phyloP scores from a whole-genome alignment of 1,140 invertebrate genomes.

The Choristoneura fumiferana region DNA sequence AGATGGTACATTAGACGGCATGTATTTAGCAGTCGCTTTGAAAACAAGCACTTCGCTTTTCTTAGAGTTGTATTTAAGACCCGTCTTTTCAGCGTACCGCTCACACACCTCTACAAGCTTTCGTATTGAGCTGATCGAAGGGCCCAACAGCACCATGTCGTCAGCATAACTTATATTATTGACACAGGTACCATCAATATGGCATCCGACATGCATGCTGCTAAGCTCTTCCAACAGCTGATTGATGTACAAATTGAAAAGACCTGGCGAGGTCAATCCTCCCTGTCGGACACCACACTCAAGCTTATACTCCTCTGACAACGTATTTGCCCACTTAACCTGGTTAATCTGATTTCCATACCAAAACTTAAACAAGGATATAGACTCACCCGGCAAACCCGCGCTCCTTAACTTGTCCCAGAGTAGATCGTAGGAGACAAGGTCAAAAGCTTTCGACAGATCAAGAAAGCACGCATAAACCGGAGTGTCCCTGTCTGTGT shows the following conservation, averaged over 20 bases:
- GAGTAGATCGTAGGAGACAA: neutral
- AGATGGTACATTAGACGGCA: too few relatives aligned
- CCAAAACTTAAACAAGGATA: neutral
- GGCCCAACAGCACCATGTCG: too few relatives aligned
- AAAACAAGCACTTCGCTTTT: too few relatives aligned
- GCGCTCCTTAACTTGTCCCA: neutral
- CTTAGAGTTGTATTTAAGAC: too few relatives aligned
- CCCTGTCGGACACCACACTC: neutral
- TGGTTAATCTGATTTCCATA: neutral
- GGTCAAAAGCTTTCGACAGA: neutral
- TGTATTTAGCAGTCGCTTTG: too few relatives aligned
- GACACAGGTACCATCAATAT: neutral
- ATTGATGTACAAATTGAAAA: neutral
- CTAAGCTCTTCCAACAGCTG: neutral
- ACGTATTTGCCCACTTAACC: neutral
- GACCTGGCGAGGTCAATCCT: neutral
- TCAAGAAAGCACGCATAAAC: neutral
- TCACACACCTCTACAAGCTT: too few relatives aligned
- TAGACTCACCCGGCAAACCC: neutral
- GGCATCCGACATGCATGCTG: neutral
- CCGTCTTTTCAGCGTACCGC: too few relatives aligned
- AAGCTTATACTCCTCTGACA: neutral
- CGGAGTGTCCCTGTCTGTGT: neutral
- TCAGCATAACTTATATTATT: too few relatives aligned
- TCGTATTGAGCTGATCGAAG: too few relatives aligned